phyloP scores from a whole-genome alignment of 2,113 vertebrate species.

The Labrus mixtus region DNA sequence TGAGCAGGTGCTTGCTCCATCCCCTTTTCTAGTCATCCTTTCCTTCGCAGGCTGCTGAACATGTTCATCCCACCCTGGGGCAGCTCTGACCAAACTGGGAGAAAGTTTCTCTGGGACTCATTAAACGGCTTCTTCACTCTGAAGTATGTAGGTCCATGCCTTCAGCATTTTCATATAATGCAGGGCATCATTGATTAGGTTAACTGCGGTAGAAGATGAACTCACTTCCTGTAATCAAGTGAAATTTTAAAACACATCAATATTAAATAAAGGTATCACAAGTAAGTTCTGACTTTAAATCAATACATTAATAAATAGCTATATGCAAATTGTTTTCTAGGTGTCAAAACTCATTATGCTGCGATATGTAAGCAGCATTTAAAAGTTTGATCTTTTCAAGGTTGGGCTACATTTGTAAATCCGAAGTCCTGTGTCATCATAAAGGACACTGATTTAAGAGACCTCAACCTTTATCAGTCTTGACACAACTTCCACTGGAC shows the following conservation, averaged over 20 bases:
- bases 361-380: too few relatives aligned
- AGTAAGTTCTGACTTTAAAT: background rate
- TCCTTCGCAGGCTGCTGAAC: constrained; percentile 49
- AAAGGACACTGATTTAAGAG: too few relatives aligned
- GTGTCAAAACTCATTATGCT: background rate
- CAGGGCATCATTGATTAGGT: background rate
- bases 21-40: constrained; percentile 65
- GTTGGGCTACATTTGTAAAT: too few relatives aligned
- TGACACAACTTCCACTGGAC: too few relatives aligned
- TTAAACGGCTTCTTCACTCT: background rate
- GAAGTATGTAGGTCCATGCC: background rate
- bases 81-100: constrained; percentile 46
- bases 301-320: background rate
- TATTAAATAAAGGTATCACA: background rate
- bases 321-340: too few relatives aligned
- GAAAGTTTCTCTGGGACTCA: constrained; percentile 17
- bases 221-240: too few relatives aligned
- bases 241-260: background rate
- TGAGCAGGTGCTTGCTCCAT: constrained; percentile 85
- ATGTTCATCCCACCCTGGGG: constrained; percentile 56
- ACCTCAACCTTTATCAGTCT: too few relatives aligned
- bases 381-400: too few relatives aligned
- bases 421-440: too few relatives aligned
- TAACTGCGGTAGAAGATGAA: background rate
- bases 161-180: background rate